Base-by-base conservation (phyloP, 2,797 vertebrate genomes). In the Liasis olivaceus region DNA sequence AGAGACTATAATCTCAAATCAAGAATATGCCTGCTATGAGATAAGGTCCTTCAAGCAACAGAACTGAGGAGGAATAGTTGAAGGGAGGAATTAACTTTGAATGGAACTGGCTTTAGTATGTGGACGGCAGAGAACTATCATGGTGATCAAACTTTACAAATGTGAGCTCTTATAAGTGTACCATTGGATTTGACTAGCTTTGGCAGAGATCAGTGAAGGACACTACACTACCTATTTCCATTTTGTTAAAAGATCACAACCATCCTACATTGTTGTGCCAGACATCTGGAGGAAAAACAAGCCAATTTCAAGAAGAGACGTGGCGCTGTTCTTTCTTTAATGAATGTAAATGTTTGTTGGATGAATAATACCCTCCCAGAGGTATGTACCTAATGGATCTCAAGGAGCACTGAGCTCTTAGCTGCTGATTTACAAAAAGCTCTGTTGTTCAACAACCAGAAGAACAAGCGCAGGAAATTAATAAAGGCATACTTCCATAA, bases 331-430 rank as follows among this genome's bases (percentile, higher is more conserved):
- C 93, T 94, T 56, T 51, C 36, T 0, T 0, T 4, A 1, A 89
- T 56, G 77, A 20, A 90, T 58, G 11, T 87, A 12, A 95, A 59
- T 31, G 81, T 47, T 87, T 94, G 91, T 14, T 47, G 84, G 89
- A 88, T 87, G 88, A 81, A 88, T 94, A 92, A 64, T 69, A 24
- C 0, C 0, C 51, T 96, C 93, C 92, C 42, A 3, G 91, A 93
- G 88, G 66, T 85, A 93, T 3, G 90, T 64, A 85, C 58, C 91
- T 96, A 97, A 96, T 97, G 95, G 95, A 94, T 91, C 93, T 97
- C 94, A 77, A 95, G 94, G 89, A 97, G 95, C 69, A 88, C 77
- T 87, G 88, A 89, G 92, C 95, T 94, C 95, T 93, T 87, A 92
- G 90, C 91, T 93, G 93, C 93, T 94, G 94, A 85, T 77, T 95